Base-by-base conservation (phyloP, 1,140 invertebrate species). In the Lepidotrigona ventralis region DNA sequence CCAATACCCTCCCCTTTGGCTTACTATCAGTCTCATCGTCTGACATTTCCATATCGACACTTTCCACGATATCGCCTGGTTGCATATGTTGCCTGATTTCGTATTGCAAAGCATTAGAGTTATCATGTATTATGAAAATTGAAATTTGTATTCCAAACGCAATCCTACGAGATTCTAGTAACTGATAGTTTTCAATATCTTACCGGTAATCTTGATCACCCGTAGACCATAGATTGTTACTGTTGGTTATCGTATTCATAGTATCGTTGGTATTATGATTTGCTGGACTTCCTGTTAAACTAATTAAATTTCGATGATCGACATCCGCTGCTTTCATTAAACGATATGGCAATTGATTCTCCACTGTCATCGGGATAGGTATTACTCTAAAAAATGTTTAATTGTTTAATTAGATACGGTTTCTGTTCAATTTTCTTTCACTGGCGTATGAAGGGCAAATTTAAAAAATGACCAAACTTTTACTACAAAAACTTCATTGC, bases 301-400 rank as follows among this genome's bases (percentile, higher is more conserved):
- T 96, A 88, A 98, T 98, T n/a, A 98, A 91, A 94, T 98, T 98
- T 85, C 97, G 95, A 90, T 98, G 97, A 93, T 97, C 97, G 29
- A 98, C 96, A 92, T 97, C 97, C 51, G 94, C 93, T 56, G 92
- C 93, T 84, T 94, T 94, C 69, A 93, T 92, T 29, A 94, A 83
- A 8, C 93, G 91, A 87, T 94, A 93, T 15, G 93, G 87, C 54
- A 94, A 81, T 79, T 92, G 91, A 72, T 88, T 92, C 11, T 94
- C 93, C 12, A 90, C 56, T 2, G 90, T 86, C 88, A 94, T 90
- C 58, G 94, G 93, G 39, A 93, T 88, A 71, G 93, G 90, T 76
- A 94, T 91, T 39, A 94, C 91, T 81, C 94, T 93, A 53, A 60
- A 60, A 77, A 29, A 66, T 70, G 17, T 80, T 64, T 14, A 64